Base-by-base conservation (phyloP, 2,888 invertebrate genomes). In the Chrysina gloriosa region DNA sequence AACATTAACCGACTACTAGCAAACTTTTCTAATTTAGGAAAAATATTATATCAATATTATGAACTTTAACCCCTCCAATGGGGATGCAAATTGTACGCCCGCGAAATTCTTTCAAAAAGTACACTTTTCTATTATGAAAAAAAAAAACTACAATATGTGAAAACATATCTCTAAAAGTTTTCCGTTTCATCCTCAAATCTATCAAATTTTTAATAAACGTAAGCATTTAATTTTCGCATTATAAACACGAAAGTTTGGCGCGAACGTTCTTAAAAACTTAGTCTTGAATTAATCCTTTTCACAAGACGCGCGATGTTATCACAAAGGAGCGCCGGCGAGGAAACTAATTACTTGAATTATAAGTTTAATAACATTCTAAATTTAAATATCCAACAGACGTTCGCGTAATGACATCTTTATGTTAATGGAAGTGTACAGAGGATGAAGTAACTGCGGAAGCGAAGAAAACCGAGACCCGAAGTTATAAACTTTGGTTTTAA, bases 341-440 rank as follows among this genome's bases (percentile, higher is more conserved):
- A 47, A 66, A 66, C 58, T 66, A 66, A 66, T 66, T 66, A 66
- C 56, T 66, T 29, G 52, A 66, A 56, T 66, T 66, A 66, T 45
- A 58, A 66, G 47, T 66, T 66, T 66, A 66, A 66, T 66, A 66
- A 56, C 56, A 66, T 66, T 66, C 54, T 45, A 66, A 66, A 66
- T 56, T 66, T 45, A 56, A 66, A 66, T 56, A 66, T 66, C 58
- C 36, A 11, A 48, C 48, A 48, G 48, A 25, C n/a, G 48, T 48
- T 11, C 9, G 9, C 16, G 16, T 1, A 14, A 45, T 11, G 23
- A 48, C 48, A 48, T 25, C 23, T n/a, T 48, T 11, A 36, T 36
- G 36, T 11, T 36, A 36, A 36, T 36, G 36, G 11, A 36, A 36
- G 14, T 36, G 14, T 36, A 7, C 36, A 4, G 4, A 9, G 36